Conservation (phyloP, 2,888 invertebrate genomes). For the Melinaea marsaeus region DNA sequence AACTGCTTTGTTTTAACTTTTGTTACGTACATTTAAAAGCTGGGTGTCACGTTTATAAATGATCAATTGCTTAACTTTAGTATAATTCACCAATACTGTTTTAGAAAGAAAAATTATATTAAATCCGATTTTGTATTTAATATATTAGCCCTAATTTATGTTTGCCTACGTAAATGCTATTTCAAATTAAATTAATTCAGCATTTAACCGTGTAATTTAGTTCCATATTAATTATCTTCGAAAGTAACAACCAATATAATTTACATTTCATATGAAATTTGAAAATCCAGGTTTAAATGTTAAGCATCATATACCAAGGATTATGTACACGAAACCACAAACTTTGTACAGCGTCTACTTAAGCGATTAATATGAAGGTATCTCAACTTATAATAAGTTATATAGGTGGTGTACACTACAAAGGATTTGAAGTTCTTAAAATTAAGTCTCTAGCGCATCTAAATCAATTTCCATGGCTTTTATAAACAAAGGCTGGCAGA, state of each 20-base stretch:
- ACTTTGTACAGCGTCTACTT: constrained; percentile 15
- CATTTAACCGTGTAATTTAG: constrained; percentile 3
- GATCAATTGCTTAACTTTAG: constrained; percentile 3
- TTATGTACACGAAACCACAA: constrained; percentile 6
- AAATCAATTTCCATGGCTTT: constrained; percentile 35
- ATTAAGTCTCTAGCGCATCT: constrained; percentile 31
- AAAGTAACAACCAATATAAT: constrained; percentile 12
- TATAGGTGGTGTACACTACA: constrained; percentile 20
- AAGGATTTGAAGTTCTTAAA: constrained; percentile 30
- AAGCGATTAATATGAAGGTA: constrained; percentile 22
- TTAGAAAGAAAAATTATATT: no score
- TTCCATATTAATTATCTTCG: constrained; percentile 5
- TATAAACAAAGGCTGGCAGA: constrained; percentile 31
- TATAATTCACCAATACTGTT: neutral
- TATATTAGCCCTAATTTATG: no score
- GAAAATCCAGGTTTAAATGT: neutral
- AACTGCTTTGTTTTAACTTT: constrained; percentile 40
- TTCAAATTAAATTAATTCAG: constrained; percentile 12
- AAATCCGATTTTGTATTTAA: no score
- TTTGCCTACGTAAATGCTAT: neutral
- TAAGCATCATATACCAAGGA: neutral
- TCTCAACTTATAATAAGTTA: constrained; percentile 20
- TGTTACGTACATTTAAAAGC: constrained; percentile 31
- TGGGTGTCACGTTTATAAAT: constrained; percentile 10
- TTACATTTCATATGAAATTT: neutral